Evolutionary conservation across 2,888 invertebrate species (phyloP).

Genomic region (Drosophila barbarae): DNA sequence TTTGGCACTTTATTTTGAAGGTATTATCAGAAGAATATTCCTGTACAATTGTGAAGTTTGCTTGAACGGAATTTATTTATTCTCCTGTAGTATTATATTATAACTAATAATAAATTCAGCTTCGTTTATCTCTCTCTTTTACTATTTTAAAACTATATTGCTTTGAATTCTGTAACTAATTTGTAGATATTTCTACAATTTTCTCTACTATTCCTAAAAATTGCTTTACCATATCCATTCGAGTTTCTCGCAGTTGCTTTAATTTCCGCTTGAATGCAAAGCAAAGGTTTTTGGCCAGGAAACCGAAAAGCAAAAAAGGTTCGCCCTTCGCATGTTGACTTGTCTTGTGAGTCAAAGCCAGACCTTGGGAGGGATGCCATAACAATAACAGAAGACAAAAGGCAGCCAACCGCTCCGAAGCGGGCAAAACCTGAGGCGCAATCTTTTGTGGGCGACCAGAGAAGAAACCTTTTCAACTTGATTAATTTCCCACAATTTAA

Average conservation of each 20-base stretch:
- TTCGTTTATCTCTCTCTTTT: background rate
- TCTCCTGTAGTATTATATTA: background rate
- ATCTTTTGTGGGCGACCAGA: conserved; percentile 45
- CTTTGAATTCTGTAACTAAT: background rate
- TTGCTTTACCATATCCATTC: background rate
- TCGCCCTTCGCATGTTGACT: conserved; percentile 63
- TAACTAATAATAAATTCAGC: background rate
- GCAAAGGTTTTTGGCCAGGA: conserved; percentile 55
- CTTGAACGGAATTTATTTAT: background rate
- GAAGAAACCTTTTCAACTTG: conserved; percentile 69
- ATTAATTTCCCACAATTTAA: conserved; percentile 75
- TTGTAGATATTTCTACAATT: no score
- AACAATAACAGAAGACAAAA: conserved; percentile 56
- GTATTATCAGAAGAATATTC: background rate
- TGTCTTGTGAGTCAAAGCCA: conserved; percentile 52
- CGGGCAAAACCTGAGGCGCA: conserved; percentile 42
- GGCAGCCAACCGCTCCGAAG: conserved; percentile 18
- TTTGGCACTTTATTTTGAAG: background rate
- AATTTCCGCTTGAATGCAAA: conserved; percentile 75
- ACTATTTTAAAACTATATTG: background rate
- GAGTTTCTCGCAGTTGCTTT: conserved; percentile 47
- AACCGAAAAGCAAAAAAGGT: conserved; percentile 44
- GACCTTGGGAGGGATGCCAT: conserved; percentile 29
- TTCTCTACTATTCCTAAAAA: no score
- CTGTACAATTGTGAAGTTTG: background rate